Evolutionary conservation across 2,888 invertebrate species (phyloP).

Genomic region (Drosophila neotestacea): DNA sequence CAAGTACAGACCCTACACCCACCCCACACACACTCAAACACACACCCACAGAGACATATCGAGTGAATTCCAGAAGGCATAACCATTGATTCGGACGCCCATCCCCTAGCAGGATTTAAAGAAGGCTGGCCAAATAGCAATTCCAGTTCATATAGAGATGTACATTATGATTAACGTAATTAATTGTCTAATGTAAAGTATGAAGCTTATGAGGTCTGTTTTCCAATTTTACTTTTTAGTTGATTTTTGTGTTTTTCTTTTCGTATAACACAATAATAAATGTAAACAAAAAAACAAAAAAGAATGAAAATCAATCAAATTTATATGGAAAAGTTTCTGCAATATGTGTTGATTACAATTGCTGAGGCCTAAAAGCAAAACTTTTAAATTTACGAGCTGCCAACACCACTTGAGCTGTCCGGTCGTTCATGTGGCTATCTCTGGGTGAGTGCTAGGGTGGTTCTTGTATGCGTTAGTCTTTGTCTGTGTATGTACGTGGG

Average conservation of each 20-base stretch:
- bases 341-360: neutral
- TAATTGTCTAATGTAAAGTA: constrained; percentile 61
- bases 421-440: constrained; percentile 20
- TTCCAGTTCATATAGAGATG: constrained; percentile 58
- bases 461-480: too few relatives aligned
- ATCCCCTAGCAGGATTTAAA: constrained; percentile 31
- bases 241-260: constrained; percentile 42
- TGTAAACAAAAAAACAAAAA: constrained; percentile 36
- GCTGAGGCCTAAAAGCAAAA: constrained; percentile 13
- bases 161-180: constrained; percentile 62
- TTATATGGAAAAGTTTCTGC: constrained; percentile 14
- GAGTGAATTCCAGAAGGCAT: constrained; percentile 32
- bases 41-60: constrained; percentile 56
- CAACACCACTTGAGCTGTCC: constrained; percentile 8
- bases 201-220: constrained; percentile 73
- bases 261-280: constrained; percentile 49
- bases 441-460: neutral
- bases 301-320: constrained; percentile 23
- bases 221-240: constrained; percentile 52
- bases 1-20: constrained; percentile 3
- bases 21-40: constrained; percentile 6
- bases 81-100: constrained; percentile 28
- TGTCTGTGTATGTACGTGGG: neutral
- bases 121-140: constrained; percentile 41
- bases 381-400: constrained; percentile 22